A percentile compares a stretch with the other conserved stretches of the same genome.
Conservation (phyloP, 2,888 invertebrate species). For the Taphrorychus bicolor region DNA sequence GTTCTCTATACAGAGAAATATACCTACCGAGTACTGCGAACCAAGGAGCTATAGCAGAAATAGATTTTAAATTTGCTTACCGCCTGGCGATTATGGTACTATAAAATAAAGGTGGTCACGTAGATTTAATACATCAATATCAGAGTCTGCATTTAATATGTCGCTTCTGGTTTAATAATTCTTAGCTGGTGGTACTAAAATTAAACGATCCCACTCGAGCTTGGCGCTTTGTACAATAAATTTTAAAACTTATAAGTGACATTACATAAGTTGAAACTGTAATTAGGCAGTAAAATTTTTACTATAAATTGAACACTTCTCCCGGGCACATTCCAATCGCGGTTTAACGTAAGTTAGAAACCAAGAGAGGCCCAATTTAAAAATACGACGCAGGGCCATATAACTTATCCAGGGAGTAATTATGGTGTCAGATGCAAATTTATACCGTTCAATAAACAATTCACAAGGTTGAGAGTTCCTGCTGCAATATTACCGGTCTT, state of each 20-base stretch:
- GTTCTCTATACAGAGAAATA: not conserved
- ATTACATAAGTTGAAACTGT: not conserved
- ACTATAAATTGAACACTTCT: constrained; percentile 3
- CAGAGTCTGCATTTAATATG: constrained; percentile 1
- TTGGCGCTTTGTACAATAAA: not conserved
- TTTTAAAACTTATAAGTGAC: not conserved
- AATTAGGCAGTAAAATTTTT: not conserved
- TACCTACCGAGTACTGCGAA: not conserved
- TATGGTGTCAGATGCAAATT: constrained; percentile 54
- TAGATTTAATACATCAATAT: constrained; percentile 5
- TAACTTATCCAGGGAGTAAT: constrained; percentile 52
- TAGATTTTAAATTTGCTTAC: constrained; percentile 4
- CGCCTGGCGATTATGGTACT: constrained; percentile 1
- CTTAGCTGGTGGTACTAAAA: constrained; percentile 1
- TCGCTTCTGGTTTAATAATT: constrained; percentile 7
- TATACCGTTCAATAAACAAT: constrained; percentile 55
- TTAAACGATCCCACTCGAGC: not conserved
- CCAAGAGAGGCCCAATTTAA: constrained; percentile 42
- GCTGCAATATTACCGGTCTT: constrained; percentile 47
- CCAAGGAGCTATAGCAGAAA: not conserved
- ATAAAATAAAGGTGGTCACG: constrained; percentile 7
- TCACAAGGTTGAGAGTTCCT: constrained; percentile 51
- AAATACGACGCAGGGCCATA: constrained; percentile 46
- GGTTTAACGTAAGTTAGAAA: constrained; percentile 25
- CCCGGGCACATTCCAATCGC: not conserved